A percentile compares a stretch with the other conserved stretches of the same genome.
Conservation (phyloP, 2,797 vertebrate species). For the Salmo trutta region DNA sequence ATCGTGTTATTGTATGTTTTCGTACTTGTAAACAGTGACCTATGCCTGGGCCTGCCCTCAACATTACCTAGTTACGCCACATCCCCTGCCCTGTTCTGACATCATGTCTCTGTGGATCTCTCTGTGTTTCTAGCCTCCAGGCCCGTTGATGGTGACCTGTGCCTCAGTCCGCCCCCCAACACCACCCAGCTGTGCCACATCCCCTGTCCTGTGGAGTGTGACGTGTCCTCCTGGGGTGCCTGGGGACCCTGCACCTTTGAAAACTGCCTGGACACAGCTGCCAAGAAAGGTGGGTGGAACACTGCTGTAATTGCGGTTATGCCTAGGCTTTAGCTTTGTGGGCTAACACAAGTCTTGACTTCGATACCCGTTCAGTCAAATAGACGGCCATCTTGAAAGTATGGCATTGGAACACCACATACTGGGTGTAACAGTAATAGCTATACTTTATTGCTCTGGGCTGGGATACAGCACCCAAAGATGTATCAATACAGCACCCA, state of each 20-base stretch:
- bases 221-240: constrained; percentile 91
- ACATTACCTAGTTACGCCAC: no score
- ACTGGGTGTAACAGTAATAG: no score
- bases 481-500: not conserved
- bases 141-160: constrained; percentile 85
- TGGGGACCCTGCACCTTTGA: constrained; percentile 96
- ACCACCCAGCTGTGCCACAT: constrained; percentile 92
- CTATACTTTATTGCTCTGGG: no score
- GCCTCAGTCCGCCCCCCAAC: constrained; percentile 80
- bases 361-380: no score
- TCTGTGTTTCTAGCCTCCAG: constrained; percentile 76
- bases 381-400: not conserved
- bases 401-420: not conserved
- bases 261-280: constrained; percentile 89
- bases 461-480: not conserved
- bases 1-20: not conserved
- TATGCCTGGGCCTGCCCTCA: no score
- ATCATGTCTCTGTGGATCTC: no score
- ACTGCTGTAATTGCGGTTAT: not conserved
- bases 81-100: no score
- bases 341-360: not conserved
- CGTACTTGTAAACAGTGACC: no score
- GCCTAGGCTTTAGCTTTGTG: not conserved
- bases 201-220: constrained; percentile 89
- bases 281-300: constrained; percentile 88